These are phyloP conservation scores for Rhodophaea formosa DNA, from an alignment of 2,888 invertebrate genomes.

Conservation along the genomic window DNA sequence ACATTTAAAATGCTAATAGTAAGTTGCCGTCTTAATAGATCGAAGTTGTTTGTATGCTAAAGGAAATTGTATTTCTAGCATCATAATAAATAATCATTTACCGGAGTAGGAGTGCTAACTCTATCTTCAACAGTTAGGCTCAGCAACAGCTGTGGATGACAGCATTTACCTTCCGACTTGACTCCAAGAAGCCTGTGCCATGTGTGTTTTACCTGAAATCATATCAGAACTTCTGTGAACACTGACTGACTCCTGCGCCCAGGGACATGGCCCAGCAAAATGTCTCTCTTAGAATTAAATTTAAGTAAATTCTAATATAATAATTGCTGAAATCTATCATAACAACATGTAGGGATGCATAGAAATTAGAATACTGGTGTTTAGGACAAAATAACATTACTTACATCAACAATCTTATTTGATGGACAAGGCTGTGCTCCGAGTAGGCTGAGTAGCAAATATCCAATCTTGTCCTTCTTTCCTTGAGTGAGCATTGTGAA, in stretches of 20 bases:
- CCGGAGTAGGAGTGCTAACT: constrained; percentile 64
- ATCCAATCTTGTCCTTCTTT: constrained; percentile 85
- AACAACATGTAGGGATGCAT: too few species aligned
- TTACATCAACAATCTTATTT: constrained; percentile 68
- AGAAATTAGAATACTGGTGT: too few species aligned
- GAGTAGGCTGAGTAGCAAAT: constrained; percentile 84
- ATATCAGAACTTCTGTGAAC: too few species aligned
- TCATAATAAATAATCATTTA: constrained; percentile 38
- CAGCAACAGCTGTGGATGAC: constrained; percentile 83
- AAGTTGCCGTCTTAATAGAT: too few species aligned
- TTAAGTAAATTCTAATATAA: too few species aligned
- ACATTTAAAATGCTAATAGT: too few species aligned
- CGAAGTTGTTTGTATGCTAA: too few species aligned
- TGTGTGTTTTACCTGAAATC: constrained; percentile 68
- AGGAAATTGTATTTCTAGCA: too few species aligned
- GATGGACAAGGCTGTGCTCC: constrained; percentile 85
- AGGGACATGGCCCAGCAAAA: too few species aligned
- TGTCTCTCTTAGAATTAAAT: too few species aligned
- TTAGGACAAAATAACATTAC: constrained; percentile 22
- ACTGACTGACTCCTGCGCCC: too few species aligned
- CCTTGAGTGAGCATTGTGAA: constrained; percentile 77
- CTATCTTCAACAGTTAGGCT: constrained; percentile 83
- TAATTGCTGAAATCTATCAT: too few species aligned
- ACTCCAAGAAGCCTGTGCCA: constrained; percentile 84
- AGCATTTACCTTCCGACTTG: constrained; percentile 76